These are phyloP conservation scores for Australoheros scitulus DNA, from an alignment of 2,113 vertebrate species.

Conservation along the genomic window DNA sequence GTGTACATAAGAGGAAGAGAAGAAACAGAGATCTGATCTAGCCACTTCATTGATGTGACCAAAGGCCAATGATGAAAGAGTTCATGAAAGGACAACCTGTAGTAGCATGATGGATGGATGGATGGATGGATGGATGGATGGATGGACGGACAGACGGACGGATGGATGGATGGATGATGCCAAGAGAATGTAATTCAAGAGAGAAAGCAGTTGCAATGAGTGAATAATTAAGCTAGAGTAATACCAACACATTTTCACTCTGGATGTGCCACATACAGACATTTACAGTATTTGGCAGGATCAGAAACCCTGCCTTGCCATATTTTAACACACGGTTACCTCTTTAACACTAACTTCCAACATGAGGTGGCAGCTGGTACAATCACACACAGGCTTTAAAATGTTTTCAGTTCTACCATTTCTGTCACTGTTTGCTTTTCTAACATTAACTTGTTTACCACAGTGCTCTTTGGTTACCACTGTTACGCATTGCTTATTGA, in stretches of 20 bases:
- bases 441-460: conserved; percentile 4
- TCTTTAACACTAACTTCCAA: neutral
- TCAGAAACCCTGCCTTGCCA: neutral
- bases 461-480: neutral
- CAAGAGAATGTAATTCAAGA: neutral
- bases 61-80: neutral
- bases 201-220: conserved; percentile 9
- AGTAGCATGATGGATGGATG: conserved; percentile 12
- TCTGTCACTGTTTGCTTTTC: neutral
- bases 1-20: neutral
- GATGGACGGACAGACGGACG: neutral
- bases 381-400: neutral
- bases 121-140: neutral
- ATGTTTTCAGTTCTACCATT: neutral
- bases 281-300: neutral
- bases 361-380: neutral
- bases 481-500: neutral
- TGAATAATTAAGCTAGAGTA: neutral
- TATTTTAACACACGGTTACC: neutral
- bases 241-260: neutral
- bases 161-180: neutral
- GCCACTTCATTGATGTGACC: conserved; percentile 19
- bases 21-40: neutral
- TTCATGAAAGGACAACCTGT: neutral
- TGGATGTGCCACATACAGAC: neutral